Conservation (phyloP, 2,888 invertebrate species). For the Lagria hirta region DNA sequence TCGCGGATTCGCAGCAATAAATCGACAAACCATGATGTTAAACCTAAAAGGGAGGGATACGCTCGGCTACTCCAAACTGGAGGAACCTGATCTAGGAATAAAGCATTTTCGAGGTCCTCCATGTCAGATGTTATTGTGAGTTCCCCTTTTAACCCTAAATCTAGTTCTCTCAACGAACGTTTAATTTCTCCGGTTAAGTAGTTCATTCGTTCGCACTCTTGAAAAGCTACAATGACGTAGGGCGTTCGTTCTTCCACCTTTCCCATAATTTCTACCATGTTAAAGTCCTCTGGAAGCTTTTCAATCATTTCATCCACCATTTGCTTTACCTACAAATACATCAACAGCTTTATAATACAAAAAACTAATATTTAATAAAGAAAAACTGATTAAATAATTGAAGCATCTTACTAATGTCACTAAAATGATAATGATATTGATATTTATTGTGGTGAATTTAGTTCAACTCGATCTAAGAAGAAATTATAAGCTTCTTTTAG, state of each 20-base stretch:
- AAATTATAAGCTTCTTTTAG: too few relatives aligned
- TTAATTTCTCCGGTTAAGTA: constrained; percentile 88
- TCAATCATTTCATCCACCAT: constrained; percentile 94
- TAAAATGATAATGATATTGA: too few relatives aligned
- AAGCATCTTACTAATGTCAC: too few relatives aligned
- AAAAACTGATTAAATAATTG: too few relatives aligned
- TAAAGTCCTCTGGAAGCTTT: constrained; percentile 93
- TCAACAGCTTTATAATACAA: too few relatives aligned
- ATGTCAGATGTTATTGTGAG: constrained; percentile 94
- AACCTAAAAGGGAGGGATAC: constrained; percentile 86
- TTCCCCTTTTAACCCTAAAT: constrained; percentile 94
- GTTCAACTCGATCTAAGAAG: too few relatives aligned
- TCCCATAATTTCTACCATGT: constrained; percentile 92
- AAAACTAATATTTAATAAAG: too few relatives aligned
- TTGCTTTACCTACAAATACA: constrained; percentile 86
- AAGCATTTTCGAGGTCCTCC: constrained; percentile 90
- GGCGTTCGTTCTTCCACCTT: constrained; percentile 95
- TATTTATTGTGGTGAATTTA: too few relatives aligned
- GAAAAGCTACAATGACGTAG: constrained; percentile 92
- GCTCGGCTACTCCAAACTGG: constrained; percentile 84
- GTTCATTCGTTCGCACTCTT: constrained; percentile 97
- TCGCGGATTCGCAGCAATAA: constrained; percentile 82
- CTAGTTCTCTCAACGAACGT: constrained; percentile 85
- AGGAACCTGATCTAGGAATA: constrained; percentile 93
- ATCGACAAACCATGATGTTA: constrained; percentile 93